Evolutionary conservation across 1,140 invertebrate species (phyloP).

Genomic region (Oedothorax gibbosus): DNA sequence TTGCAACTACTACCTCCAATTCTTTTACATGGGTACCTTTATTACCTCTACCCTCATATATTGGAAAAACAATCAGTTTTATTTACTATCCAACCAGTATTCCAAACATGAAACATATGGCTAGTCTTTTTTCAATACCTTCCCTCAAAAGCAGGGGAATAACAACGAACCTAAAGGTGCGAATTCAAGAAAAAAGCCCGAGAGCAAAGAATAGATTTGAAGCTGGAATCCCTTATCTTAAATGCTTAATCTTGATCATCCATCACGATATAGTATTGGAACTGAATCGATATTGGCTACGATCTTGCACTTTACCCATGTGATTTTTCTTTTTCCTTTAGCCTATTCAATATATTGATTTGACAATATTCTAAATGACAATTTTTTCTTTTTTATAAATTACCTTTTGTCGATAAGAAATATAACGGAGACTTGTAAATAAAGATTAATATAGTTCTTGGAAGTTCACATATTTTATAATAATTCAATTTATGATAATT

Average conservation of each 20-base stretch:
- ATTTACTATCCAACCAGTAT: slow-evolving; percentile 9
- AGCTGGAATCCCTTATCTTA: slow-evolving; percentile 21
- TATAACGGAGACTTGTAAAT: too few relatives aligned
- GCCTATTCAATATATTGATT: neutral
- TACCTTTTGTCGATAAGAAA: too few relatives aligned
- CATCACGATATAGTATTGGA: slow-evolving; percentile 42
- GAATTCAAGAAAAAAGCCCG: neutral
- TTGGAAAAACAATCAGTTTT: slow-evolving; percentile 32
- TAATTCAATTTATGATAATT: too few relatives aligned
- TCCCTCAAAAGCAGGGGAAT: neutral
- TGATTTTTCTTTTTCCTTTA: slow-evolving; percentile 1
- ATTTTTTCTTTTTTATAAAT: too few relatives aligned
- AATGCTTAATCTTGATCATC: slow-evolving; percentile 49
- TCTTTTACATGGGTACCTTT: neutral
- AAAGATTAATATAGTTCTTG: too few relatives aligned
- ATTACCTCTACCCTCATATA: neutral
- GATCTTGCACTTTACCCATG: slow-evolving; percentile 28
- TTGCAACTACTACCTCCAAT: neutral
- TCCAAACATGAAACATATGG: neutral
- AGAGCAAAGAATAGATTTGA: slow-evolving; percentile 8
- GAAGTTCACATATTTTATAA: too few relatives aligned
- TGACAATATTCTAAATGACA: too few relatives aligned
- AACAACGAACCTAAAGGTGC: neutral
- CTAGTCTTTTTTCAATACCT: neutral
- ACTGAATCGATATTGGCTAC: slow-evolving; percentile 10